Evolutionary conservation across 2,888 invertebrate species (phyloP).

Genomic region (Carpatolechia fugitivella): DNA sequence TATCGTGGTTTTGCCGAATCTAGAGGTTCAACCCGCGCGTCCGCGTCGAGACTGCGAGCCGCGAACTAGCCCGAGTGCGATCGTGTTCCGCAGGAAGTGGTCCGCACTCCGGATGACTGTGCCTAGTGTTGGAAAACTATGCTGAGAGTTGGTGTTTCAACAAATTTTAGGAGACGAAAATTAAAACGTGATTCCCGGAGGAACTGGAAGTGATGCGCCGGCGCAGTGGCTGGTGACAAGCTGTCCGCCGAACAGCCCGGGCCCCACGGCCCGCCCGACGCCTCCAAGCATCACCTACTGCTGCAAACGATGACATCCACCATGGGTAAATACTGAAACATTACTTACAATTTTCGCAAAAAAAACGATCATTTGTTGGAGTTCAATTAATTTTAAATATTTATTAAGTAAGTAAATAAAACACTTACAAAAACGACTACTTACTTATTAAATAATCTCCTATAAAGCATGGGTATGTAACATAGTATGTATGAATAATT

Average conservation of each 20-base stretch:
- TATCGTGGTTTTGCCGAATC: constrained; percentile 79
- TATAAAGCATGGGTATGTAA: no score
- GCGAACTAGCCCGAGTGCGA: constrained; percentile 40
- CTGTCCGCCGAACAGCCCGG: constrained; percentile 70
- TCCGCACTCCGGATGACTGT: constrained; percentile 54
- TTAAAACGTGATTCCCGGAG: constrained; percentile 60
- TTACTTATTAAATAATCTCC: no score
- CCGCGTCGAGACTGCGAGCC: constrained; percentile 41
- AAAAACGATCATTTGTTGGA: not conserved
- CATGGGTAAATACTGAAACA: constrained; percentile 64
- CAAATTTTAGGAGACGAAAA: constrained; percentile 64
- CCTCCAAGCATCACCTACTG: constrained; percentile 62
- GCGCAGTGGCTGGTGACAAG: constrained; percentile 52
- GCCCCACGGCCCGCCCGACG: constrained; percentile 67
- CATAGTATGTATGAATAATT: no score
- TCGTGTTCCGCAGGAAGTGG: constrained; percentile 60
- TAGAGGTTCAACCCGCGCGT: constrained; percentile 69
- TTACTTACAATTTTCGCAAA: not conserved
- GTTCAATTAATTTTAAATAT: no score
- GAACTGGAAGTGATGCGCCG: constrained; percentile 66
- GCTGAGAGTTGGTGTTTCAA: constrained; percentile 66
- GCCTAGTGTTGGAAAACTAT: constrained; percentile 66
- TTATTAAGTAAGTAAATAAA: no score
- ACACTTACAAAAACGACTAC: no score
- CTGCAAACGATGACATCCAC: constrained; percentile 77